These are phyloP conservation scores for Epistrophella euchroma DNA, from an alignment of 2,888 invertebrate genomes.

Conservation along the genomic window DNA sequence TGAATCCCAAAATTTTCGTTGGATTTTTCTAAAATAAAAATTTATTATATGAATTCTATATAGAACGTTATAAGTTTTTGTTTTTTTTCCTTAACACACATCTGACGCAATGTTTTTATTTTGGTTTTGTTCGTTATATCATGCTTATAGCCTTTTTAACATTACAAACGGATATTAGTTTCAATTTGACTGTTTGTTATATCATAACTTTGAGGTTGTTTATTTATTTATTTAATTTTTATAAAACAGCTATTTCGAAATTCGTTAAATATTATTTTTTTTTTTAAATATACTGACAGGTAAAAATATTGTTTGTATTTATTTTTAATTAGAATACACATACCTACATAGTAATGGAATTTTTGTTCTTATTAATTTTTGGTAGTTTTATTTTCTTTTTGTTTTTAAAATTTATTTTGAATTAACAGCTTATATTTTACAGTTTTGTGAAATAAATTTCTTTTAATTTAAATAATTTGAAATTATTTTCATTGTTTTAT, in stretches of 20 bases:
- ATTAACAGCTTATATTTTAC: conserved; percentile 76
- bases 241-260: conserved; percentile 60
- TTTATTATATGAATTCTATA: conserved; percentile 51
- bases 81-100: conserved; percentile 51
- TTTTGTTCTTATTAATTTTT: conserved; percentile 59
- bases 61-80: conserved; percentile 50
- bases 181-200: conserved; percentile 79
- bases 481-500: conserved; percentile 47
- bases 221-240: conserved; percentile 27
- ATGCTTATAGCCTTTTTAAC: conserved; percentile 42
- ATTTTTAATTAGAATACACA: conserved; percentile 61
- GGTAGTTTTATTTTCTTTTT: conserved; percentile 46
- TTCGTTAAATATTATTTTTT: conserved; percentile 49
- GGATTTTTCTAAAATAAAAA: conserved; percentile 52
- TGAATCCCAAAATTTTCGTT: conserved; percentile 55
- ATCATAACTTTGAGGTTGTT: conserved; percentile 60
- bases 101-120: conserved; percentile 58
- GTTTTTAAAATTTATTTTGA: conserved; percentile 40
- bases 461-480: conserved; percentile 35
- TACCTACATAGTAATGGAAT: conserved; percentile 73
- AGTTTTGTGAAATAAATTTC: conserved; percentile 48
- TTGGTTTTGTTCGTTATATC: conserved; percentile 38
- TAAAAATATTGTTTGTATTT: conserved; percentile 58
- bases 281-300: conserved; percentile 58
- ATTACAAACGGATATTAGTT: conserved; percentile 78